Conservation (phyloP, 2,113 vertebrate genomes). For the Panthera leo region DNA sequence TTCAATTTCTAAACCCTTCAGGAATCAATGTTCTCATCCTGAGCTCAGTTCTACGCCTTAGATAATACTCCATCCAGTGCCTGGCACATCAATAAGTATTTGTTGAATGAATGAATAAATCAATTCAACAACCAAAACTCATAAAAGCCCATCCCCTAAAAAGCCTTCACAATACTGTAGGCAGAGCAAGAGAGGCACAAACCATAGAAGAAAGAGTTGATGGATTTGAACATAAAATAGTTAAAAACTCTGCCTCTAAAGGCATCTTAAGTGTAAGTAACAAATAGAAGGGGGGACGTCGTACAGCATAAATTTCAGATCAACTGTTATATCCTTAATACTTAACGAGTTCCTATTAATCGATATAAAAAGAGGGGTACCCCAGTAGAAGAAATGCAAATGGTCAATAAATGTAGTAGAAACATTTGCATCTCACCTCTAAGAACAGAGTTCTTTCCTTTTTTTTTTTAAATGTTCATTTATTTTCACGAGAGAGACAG, state of each 20-base stretch:
- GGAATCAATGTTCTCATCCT: not conserved
- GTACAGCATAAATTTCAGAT: not conserved
- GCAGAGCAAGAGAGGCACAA: not conserved
- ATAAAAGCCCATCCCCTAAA: not conserved
- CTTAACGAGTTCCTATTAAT: not conserved
- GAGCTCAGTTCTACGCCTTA: not conserved
- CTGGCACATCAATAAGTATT: not conserved
- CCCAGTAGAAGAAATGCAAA: not conserved
- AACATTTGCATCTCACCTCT: not conserved
- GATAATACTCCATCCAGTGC: not conserved
- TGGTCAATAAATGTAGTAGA: not conserved
- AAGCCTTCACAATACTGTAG: not conserved
- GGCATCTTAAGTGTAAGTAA: not conserved
- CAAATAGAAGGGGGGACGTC: not conserved
- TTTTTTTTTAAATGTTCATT: not conserved
- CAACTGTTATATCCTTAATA: not conserved
- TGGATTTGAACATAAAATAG: not conserved
- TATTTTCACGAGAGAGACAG: no score
- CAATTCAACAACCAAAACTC: not conserved
- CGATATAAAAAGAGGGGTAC: not conserved
- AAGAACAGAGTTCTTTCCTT: not conserved
- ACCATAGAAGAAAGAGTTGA: not conserved
- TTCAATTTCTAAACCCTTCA: not conserved
- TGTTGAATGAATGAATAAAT: not conserved
- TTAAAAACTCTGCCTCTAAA: not conserved